Evolutionary conservation across 2,888 invertebrate species (phyloP).

Genomic region (Pherbina coryleti): DNA sequence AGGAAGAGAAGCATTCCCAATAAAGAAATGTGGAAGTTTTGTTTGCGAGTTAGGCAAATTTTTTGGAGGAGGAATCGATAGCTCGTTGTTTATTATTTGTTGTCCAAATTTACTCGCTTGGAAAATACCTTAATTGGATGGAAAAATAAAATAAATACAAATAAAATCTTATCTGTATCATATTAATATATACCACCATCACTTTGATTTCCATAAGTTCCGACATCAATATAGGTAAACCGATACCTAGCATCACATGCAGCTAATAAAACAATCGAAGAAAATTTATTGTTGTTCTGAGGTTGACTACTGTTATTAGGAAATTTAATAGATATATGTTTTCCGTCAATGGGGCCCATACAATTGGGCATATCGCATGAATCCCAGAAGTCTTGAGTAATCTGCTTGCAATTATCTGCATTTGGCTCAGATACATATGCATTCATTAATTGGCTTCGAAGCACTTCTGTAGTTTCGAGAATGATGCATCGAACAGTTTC

Average conservation of each 20-base stretch:
- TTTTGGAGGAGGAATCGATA: not conserved
- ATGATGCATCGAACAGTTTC: constrained; percentile 41
- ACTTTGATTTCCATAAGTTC: not conserved
- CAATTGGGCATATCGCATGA: constrained; percentile 36
- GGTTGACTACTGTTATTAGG: not conserved
- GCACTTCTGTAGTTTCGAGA: constrained; percentile 38
- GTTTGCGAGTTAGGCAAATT: not conserved
- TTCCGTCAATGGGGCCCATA: constrained; percentile 32
- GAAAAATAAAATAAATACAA: not conserved
- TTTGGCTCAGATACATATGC: constrained; percentile 35
- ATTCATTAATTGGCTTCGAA: constrained; percentile 38
- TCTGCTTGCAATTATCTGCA: constrained; percentile 19
- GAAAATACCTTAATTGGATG: not conserved
- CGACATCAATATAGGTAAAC: not conserved
- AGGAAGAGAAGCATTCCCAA: constrained; percentile 38
- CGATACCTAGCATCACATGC: not conserved
- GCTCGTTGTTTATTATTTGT: not conserved
- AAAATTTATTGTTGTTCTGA: too few relatives aligned
- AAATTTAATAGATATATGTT: constrained; percentile 17
- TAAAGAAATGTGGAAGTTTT: constrained; percentile 40
- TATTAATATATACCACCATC: constrained; percentile 1
- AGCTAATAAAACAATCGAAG: not conserved
- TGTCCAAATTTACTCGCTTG: not conserved
- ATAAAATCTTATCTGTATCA: not conserved
- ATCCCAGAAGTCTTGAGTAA: constrained; percentile 33